Base-by-base conservation (phyloP, 2,113 vertebrate genomes). In the Caranx ignobilis region DNA sequence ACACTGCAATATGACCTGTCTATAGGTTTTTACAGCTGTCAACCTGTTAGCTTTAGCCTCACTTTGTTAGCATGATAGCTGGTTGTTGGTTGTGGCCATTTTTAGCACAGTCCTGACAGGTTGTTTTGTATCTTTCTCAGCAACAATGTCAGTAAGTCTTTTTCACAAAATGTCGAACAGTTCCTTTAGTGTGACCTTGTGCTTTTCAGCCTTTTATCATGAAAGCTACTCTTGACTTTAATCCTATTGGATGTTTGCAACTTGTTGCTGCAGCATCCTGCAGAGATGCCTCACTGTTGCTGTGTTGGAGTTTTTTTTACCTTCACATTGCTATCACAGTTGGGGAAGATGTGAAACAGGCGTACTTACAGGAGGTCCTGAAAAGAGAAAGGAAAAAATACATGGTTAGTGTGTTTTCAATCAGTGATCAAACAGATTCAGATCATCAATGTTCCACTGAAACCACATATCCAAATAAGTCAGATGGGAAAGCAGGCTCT, bases 361-460 rank as follows among this genome's bases (percentile, higher is more conserved):
- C 37, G 83, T 99, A 99, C 97, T 99, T 98, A 99, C 98, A 96
- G 97, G 96, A 95, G 96, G 96, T 95, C 98, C 98, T 99, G 91
- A 81, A 81, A 87, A 85, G 82, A 95, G 83, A 95, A 32, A 92
- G 35, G 50, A 83, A 64, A 63, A 76, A 77, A 67, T 0, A 74
- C 7, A 77, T 43, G 70, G 64, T 91, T 83, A 91, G 81, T 75
- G 35, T 81, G 75, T 83, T 85, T 83, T 87, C 81, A 81, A 75
- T 81, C 63, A 81, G 67, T 0, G 57, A 83, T 75, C 71, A 90
- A 81, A 88, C 61, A 79, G 26, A 71, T 39, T 55, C 48, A 80
- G 39, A 83, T 77, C 37, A 80, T 82, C 72, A 70, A 78, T 76
- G 74, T 39, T 81, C 79, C 72, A 63, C 67, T 81, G 35, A 72